Evolutionary conservation across 2,113 vertebrate species (phyloP).

Genomic region (Peucedramus taeniatus): DNA sequence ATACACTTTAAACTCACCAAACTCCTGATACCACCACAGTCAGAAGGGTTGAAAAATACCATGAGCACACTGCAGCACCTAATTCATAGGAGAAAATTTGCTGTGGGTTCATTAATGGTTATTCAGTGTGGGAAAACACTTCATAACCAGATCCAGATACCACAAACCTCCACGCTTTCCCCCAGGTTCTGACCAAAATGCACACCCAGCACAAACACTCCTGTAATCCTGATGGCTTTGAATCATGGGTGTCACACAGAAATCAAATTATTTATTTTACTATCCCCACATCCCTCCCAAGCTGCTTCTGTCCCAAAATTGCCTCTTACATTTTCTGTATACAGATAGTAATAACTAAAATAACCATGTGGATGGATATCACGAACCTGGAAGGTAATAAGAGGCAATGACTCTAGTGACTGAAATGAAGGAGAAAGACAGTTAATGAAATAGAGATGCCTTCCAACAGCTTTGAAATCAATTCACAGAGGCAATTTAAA

Average conservation of each 20-base stretch:
- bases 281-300: not conserved
- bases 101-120: not conserved
- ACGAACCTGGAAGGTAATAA: conserved; percentile 66
- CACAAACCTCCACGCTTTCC: rapidly evolving
- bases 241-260: conserved; percentile 3
- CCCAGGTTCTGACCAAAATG: not conserved
- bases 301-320: conserved; percentile 28
- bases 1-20: not conserved
- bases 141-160: not conserved
- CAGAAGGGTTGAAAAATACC: not conserved
- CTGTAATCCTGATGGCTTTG: conserved; percentile 5
- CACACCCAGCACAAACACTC: not conserved
- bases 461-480: conserved; percentile 73
- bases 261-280: conserved; percentile 54
- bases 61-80: rapidly evolving
- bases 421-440: conserved; percentile 67
- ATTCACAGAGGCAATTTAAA: conserved; percentile 73
- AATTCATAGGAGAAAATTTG: not conserved
- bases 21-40: not conserved
- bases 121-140: not conserved
- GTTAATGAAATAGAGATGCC: conserved; percentile 74
- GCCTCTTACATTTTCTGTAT: conserved; percentile 36
- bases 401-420: conserved; percentile 65
- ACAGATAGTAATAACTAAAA: conserved; percentile 64
- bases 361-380: conserved; percentile 60